Evolutionary conservation across 2,113 vertebrate genomes (phyloP).

Genomic region (Balaenoptera acutorostrata): DNA sequence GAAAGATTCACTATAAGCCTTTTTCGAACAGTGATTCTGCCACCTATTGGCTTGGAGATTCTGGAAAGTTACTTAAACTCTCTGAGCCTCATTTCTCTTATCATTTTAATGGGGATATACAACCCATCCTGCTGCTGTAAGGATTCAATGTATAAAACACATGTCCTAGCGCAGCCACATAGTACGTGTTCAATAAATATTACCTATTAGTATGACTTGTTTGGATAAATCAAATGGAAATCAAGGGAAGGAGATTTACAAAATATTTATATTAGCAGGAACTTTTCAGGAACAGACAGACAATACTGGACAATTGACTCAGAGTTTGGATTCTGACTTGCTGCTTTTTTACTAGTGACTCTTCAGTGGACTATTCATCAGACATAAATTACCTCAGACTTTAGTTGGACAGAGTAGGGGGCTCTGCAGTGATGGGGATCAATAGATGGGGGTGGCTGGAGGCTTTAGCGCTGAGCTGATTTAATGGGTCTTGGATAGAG

Average conservation of each 20-base stretch:
- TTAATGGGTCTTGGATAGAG: conserved; percentile 59
- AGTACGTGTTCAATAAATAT: not conserved
- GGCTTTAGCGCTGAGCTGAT: conserved; percentile 25
- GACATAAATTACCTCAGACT: conserved; percentile 48
- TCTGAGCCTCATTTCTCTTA: not conserved
- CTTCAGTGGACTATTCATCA: not conserved
- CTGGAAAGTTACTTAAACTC: not conserved
- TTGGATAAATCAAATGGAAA: not conserved
- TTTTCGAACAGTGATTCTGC: not conserved
- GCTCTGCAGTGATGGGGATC: conserved; percentile 23
- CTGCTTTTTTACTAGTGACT: conserved; percentile 22
- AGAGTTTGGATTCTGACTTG: not conserved
- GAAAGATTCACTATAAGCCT: not conserved
- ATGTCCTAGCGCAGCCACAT: not conserved
- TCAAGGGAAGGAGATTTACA: not conserved
- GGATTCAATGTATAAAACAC: not conserved
- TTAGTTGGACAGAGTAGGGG: conserved; percentile 15
- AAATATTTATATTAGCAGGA: not conserved
- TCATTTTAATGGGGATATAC: not conserved
- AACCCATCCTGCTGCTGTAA: not conserved
- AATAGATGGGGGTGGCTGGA: conserved; percentile 4
- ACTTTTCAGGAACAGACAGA: not conserved
- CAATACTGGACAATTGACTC: not conserved
- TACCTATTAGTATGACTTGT: not conserved
- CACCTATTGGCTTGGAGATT: not conserved